Conservation (phyloP, 30 jellyfish, hydroid and myxozoan genomes). For the Catostylus mosaicus region DNA sequence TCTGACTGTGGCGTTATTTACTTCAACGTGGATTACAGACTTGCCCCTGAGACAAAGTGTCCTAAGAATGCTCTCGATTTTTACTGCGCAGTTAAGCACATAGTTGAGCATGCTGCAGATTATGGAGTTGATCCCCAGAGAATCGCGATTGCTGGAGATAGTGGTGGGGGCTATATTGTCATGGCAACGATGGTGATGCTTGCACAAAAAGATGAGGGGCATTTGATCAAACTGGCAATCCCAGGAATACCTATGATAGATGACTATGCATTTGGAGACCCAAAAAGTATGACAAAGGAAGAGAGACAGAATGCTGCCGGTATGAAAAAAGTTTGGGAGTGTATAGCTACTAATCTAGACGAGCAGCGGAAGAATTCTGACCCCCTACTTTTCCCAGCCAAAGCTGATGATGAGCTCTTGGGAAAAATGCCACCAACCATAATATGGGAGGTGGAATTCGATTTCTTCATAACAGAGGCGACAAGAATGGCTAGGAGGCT, state of each 20-base stretch:
- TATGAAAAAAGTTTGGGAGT: constrained; percentile 35
- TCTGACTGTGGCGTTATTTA: constrained; percentile 8
- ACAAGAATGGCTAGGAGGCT: constrained; percentile 50
- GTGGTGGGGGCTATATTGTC: constrained; percentile 63
- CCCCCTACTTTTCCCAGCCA: constrained; percentile 68
- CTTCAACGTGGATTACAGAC: constrained; percentile 55
- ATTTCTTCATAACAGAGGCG: constrained; percentile 21
- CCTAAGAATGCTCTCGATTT: constrained; percentile 59
- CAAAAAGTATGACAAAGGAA: constrained; percentile 45
- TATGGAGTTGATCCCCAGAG: constrained; percentile 43
- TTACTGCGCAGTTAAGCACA: constrained; percentile 45
- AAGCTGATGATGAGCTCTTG: constrained; percentile 43
- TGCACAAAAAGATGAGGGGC: constrained; percentile 49
- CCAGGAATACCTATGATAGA: constrained; percentile 38
- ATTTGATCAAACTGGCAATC: constrained; percentile 32
- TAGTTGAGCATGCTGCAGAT: constrained; percentile 32
- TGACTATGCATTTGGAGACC: constrained; percentile 48
- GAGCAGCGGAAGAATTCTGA: constrained; percentile 29
- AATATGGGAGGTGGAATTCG: constrained; percentile 45
- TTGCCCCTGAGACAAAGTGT: constrained; percentile 68
- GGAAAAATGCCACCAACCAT: constrained; percentile 44
- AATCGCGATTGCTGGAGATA: constrained; percentile 56
- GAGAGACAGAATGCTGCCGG: neutral
- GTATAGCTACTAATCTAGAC: constrained; percentile 43
- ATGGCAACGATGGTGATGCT: constrained; percentile 49